These are phyloP conservation scores for Amiota communis DNA, from an alignment of 2,888 invertebrate genomes.

Conservation along the genomic window DNA sequence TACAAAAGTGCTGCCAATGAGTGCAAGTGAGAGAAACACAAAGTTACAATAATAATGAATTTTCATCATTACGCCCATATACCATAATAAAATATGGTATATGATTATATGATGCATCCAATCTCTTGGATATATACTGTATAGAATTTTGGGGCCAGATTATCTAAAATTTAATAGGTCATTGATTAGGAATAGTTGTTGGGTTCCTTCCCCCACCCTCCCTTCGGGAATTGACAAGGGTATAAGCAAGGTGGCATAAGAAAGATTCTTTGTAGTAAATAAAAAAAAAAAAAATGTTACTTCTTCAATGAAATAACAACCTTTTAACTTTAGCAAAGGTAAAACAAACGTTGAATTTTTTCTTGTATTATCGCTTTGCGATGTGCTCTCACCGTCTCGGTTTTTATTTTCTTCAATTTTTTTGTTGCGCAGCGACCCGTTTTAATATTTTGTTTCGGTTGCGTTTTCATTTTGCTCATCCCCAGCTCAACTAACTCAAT, in stretches of 20 bases:
- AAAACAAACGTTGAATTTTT: background rate
- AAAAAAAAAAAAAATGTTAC: background rate
- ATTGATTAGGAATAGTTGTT: too few species aligned
- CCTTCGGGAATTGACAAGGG: too few species aligned
- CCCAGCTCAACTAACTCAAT: too few species aligned
- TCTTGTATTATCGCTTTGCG: background rate
- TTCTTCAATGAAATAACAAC: background rate
- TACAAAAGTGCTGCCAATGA: conserved; percentile 23
- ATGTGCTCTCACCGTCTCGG: background rate
- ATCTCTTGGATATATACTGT: too few species aligned
- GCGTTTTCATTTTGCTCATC: background rate
- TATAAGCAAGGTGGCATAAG: too few species aligned
- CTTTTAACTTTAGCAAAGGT: background rate
- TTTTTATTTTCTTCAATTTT: background rate
- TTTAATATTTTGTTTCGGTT: background rate
- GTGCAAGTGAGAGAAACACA: conserved; percentile 25
- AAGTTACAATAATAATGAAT: background rate
- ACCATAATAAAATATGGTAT: too few species aligned
- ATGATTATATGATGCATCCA: too few species aligned
- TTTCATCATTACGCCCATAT: too few species aligned
- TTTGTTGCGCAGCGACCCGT: conserved; percentile 11
- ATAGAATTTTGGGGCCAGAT: too few species aligned
- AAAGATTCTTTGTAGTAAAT: too few species aligned
- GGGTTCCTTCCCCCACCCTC: too few species aligned
- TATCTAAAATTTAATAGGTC: too few species aligned